A percentile compares a stretch with the other conserved stretches of the same genome.
These are phyloP conservation scores for Copidosoma floridanum DNA, from an alignment of 1,140 invertebrate genomes.

Conservation along the genomic window DNA sequence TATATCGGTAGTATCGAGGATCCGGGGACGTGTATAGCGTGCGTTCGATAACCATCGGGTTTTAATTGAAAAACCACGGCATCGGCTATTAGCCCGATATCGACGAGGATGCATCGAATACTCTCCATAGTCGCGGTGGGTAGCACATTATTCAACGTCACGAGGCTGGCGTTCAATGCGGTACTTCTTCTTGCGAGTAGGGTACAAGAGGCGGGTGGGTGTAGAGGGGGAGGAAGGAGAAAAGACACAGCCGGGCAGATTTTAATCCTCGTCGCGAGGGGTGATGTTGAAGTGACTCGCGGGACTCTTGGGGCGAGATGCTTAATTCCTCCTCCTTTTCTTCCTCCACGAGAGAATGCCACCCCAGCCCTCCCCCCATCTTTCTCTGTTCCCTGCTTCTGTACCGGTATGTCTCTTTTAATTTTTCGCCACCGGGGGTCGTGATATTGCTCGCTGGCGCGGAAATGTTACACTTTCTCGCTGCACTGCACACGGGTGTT, in stretches of 20 bases:
- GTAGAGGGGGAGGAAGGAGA: constrained; percentile 29
- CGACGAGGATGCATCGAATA: too few species aligned
- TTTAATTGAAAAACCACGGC: constrained; percentile 40
- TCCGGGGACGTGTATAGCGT: constrained; percentile 41
- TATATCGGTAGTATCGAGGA: too few species aligned
- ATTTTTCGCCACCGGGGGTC: not conserved
- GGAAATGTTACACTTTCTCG: not conserved
- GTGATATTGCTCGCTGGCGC: not conserved
- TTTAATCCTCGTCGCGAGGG: constrained; percentile 55
- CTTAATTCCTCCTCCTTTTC: constrained; percentile 52
- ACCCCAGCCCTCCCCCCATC: not conserved
- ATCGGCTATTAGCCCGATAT: too few species aligned
- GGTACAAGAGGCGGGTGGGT: constrained; percentile 31
- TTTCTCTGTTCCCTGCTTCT: constrained; percentile 12
- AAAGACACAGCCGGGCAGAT: constrained; percentile 47
- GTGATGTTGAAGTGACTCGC: constrained; percentile 55
- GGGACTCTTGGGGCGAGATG: constrained; percentile 58
- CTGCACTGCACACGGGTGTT: too few species aligned
- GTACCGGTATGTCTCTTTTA: constrained; percentile 9
- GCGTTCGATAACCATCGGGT: constrained; percentile 51
- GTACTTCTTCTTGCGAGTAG: too few species aligned
- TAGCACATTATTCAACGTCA: too few species aligned
- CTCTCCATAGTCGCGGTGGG: too few species aligned
- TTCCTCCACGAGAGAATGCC: too few species aligned
- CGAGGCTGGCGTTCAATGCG: too few species aligned